phyloP scores from a whole-genome alignment of 2,797 vertebrate species.

The Myripristis murdjan region DNA sequence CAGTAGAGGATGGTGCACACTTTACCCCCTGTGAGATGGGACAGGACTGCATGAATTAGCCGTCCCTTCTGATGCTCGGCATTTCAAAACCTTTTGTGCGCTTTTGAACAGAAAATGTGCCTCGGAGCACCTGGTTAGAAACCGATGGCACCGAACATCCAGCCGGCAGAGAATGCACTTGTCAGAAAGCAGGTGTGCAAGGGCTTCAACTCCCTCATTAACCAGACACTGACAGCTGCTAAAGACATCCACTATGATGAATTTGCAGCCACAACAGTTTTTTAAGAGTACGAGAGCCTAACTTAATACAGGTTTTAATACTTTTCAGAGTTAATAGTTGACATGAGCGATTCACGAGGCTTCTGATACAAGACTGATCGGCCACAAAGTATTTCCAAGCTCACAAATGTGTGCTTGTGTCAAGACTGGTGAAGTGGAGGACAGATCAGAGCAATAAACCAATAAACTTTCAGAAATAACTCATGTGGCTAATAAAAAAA shows the following conservation, averaged over 20 bases:
- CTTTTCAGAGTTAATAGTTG: neutral
- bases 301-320: neutral
- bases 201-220: no score
- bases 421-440: neutral
- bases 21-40: conserved; percentile 4
- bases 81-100: conserved; percentile 17
- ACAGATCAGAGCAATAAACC: neutral
- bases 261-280: neutral
- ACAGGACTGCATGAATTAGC: neutral
- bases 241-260: neutral
- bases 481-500: neutral
- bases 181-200: neutral
- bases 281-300: neutral
- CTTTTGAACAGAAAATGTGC: conserved; percentile 7
- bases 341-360: neutral
- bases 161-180: neutral
- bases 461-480: neutral
- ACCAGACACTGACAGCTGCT: no score
- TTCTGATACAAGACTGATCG: neutral
- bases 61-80: conserved; percentile 17
- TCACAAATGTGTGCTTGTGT: neutral
- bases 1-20: conserved; percentile 42
- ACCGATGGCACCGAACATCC: neutral
- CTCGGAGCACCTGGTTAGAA: neutral
- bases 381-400: no score